Conservation (phyloP, 1,140 invertebrate species). For the Pseudomyrmex cubaensis region DNA sequence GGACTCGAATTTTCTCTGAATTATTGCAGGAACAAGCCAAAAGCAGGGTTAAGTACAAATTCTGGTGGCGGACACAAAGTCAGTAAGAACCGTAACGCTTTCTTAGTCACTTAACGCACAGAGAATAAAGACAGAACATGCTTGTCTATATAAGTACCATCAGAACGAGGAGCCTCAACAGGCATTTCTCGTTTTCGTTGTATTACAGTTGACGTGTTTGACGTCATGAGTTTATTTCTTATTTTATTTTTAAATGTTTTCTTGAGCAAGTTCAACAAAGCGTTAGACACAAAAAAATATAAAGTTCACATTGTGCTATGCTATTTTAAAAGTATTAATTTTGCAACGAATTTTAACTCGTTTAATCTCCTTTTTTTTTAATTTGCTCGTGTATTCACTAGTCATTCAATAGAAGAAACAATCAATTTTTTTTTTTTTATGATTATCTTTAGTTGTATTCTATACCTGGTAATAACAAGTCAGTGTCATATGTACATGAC, state of each 20-base stretch:
- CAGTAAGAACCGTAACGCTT: constrained; percentile 95
- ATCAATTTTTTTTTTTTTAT: constrained; percentile 55
- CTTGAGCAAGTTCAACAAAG: background rate
- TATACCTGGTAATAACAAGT: constrained; percentile 29
- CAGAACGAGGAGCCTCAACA: constrained; percentile 63
- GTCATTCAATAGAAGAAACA: constrained; percentile 33
- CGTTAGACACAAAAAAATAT: constrained; percentile 43
- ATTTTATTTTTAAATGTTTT: constrained; percentile 51
- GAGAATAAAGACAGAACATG: constrained; percentile 75
- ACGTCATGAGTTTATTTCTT: constrained; percentile 39
- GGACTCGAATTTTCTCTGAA: constrained; percentile 11
- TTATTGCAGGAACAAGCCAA: constrained; percentile 83
- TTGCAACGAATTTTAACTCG: background rate
- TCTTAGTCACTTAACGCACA: constrained; percentile 84
- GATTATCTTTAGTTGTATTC: constrained; percentile 39
- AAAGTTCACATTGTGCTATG: constrained; percentile 3
- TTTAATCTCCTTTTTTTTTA: background rate
- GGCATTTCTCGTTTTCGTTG: constrained; percentile 69
- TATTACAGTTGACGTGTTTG: constrained; percentile 35
- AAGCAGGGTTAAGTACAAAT: constrained; percentile 88
- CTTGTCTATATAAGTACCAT: constrained; percentile 68
- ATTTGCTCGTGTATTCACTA: background rate
- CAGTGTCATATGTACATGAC: background rate
- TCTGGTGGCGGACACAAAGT: constrained; percentile 95
- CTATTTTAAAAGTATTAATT: background rate